These are phyloP conservation scores for Nannoperca obscura DNA, from an alignment of 2,797 vertebrate genomes.

Conservation along the genomic window DNA sequence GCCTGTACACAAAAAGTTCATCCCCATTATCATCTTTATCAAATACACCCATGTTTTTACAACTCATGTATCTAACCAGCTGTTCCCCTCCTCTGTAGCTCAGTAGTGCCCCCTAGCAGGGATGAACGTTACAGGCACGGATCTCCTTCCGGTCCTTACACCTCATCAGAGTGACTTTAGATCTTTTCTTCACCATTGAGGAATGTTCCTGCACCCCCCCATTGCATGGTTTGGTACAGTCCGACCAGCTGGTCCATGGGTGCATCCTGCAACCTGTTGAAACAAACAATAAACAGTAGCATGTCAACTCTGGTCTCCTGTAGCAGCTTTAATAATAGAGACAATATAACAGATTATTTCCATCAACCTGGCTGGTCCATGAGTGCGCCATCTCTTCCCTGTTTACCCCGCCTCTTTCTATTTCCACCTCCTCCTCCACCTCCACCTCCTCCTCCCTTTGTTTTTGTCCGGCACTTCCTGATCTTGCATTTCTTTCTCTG, in stretches of 20 bases:
- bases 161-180: conserved; percentile 85
- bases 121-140: conserved; percentile 92
- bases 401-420: conserved; percentile 86
- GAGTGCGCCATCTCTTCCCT: conserved; percentile 77
- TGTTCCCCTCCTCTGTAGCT: conserved; percentile 15
- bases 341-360: background rate
- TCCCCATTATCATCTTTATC: conserved; percentile 11
- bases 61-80: background rate
- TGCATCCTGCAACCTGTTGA: conserved; percentile 89
- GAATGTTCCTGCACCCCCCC: conserved; percentile 94
- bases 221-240: conserved; percentile 91
- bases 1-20: conserved; percentile 3
- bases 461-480: conserved; percentile 90
- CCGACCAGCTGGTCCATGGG: conserved; percentile 93
- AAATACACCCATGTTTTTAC: conserved; percentile 27
- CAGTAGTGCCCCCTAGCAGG: conserved; percentile 87
- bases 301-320: background rate
- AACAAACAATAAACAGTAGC: conserved; percentile 8
- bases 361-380: conserved; percentile 89
- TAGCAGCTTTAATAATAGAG: background rate
- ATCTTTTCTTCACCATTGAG: conserved; percentile 91
- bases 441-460: conserved; percentile 83
- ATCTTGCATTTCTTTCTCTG: conserved; percentile 95
- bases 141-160: conserved; percentile 95
- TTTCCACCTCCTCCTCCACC: conserved; percentile 85